Conservation (phyloP, 2,888 invertebrate species). For the Orthosia gothica region DNA sequence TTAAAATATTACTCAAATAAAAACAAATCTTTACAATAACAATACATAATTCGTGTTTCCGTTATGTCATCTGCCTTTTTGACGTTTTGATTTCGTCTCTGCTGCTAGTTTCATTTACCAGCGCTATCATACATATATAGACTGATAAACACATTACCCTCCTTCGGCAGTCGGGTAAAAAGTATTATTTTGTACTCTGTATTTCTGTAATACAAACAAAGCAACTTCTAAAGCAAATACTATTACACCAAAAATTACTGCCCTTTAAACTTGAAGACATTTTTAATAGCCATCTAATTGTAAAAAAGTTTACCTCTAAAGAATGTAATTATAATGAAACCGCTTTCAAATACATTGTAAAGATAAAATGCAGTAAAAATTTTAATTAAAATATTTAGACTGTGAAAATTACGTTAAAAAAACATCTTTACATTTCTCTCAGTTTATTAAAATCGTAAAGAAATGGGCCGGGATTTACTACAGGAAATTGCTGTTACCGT, state of each 20-base stretch:
- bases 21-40: no score
- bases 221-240: no score
- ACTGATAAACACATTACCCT: no score
- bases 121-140: no score
- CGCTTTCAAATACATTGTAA: constrained; percentile 30
- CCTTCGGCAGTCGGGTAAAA: no score
- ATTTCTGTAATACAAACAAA: background rate
- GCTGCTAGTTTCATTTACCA: no score
- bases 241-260: background rate
- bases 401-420: constrained; percentile 37
- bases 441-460: constrained; percentile 61
- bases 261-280: background rate
- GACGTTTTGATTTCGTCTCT: no score
- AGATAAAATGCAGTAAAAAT: constrained; percentile 43
- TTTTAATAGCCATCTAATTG: constrained; percentile 7
- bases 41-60: no score
- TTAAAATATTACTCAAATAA: no score
- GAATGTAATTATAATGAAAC: constrained; percentile 34
- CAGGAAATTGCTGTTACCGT: constrained; percentile 44
- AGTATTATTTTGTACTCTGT: no score
- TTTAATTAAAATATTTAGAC: constrained; percentile 47
- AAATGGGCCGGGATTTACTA: constrained; percentile 44
- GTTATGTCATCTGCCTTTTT: no score
- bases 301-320: constrained; percentile 2
- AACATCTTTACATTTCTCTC: constrained; percentile 30